These are phyloP conservation scores for Lutjanus campechanus DNA, from an alignment of 2,797 vertebrate genomes.

Conservation along the genomic window DNA sequence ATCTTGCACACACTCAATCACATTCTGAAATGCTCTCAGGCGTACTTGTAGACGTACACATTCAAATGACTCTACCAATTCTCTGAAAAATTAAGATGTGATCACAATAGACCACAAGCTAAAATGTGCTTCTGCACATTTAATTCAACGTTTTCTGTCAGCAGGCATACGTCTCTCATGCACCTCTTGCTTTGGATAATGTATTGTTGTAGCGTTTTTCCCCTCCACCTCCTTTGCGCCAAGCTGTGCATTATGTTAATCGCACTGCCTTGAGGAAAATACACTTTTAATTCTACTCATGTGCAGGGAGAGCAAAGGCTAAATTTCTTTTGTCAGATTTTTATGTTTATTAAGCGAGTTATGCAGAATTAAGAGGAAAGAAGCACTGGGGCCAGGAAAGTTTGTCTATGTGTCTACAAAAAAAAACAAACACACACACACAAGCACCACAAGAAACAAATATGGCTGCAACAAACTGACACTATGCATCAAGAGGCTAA, in stretches of 20 bases:
- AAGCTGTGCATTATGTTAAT: conserved; percentile 52
- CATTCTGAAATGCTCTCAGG: background rate
- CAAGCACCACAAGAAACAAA: background rate
- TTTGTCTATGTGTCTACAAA: background rate
- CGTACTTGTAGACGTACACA: background rate
- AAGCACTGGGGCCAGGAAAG: background rate
- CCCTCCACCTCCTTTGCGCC: conserved; percentile 14
- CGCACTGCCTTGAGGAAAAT: conserved; percentile 36
- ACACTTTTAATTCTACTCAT: conserved; percentile 46
- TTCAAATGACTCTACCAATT: background rate
- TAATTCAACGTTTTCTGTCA: background rate
- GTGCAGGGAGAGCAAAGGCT: conserved; percentile 33
- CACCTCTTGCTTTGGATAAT: conserved; percentile 32
- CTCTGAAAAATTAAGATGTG: background rate
- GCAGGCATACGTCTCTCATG: conserved; percentile 4
- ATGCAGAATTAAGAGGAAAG: conserved; percentile 10
- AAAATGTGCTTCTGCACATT: conserved; percentile 29
- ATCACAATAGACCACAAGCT: background rate
- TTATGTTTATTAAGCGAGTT: conserved; percentile 49
- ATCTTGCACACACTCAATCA: background rate
- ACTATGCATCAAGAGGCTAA: background rate
- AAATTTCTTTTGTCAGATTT: conserved; percentile 39
- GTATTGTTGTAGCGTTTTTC: background rate
- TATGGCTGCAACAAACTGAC: conserved; percentile 22
- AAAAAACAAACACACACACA: background rate